A percentile compares a stretch with the other conserved stretches of the same genome.
These are phyloP conservation scores for Euura lappo DNA, from an alignment of 1,140 invertebrate genomes.

Conservation along the genomic window DNA sequence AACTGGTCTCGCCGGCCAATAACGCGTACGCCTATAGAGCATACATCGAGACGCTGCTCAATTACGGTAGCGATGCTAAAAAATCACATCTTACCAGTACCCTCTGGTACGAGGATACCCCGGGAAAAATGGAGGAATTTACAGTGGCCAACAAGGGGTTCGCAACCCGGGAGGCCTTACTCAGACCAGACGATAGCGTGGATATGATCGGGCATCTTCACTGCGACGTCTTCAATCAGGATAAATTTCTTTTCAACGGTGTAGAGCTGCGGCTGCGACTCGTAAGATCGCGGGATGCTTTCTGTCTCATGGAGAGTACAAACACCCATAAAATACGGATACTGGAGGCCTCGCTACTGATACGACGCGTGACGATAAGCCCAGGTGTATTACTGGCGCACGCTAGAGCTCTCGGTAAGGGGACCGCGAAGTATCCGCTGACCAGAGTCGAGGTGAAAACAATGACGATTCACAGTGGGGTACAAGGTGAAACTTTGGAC, in stretches of 20 bases:
- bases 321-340: constrained; percentile 30
- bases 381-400: constrained; percentile 46
- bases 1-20: constrained; percentile 17
- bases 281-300: constrained; percentile 39
- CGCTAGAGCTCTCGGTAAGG: constrained; percentile 42
- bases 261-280: constrained; percentile 45
- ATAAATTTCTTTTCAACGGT: constrained; percentile 24
- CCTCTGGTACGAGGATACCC: neutral
- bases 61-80: constrained; percentile 18
- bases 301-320: constrained; percentile 40
- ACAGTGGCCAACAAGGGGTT: too few relatives aligned
- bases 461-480: constrained; percentile 40
- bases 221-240: neutral
- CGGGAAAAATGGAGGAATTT: too few relatives aligned
- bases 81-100: constrained; percentile 8
- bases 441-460: constrained; percentile 49
- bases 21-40: constrained; percentile 19
- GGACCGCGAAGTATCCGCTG: constrained; percentile 52
- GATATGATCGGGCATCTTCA: neutral
- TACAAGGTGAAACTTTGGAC: constrained; percentile 44
- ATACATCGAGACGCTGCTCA: constrained; percentile 16
- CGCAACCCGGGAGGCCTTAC: too few relatives aligned
- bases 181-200: neutral
- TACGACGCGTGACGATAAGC: constrained; percentile 44
- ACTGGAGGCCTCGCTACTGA: constrained; percentile 41